These are phyloP conservation scores for Metridium senile DNA, from an alignment of 92 coral and sea anemone genomes.

Conservation along the genomic window DNA sequence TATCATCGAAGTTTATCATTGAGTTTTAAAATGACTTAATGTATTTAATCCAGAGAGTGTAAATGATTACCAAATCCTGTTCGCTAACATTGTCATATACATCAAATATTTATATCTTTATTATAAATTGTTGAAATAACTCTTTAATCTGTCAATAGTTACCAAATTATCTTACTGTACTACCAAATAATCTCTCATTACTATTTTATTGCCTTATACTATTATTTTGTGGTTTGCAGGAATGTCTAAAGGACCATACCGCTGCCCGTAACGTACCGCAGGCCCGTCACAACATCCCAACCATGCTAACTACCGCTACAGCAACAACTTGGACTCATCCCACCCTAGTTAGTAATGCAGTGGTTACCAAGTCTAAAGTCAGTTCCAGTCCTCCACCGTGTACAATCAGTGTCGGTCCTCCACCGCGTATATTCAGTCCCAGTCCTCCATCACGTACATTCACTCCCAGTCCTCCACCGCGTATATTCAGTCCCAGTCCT, in stretches of 20 bases:
- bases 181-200: background rate
- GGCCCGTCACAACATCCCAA: slow-evolving; percentile 14
- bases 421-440: background rate
- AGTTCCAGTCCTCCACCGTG: background rate
- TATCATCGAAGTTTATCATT: background rate
- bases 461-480: background rate
- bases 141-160: no score
- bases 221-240: background rate
- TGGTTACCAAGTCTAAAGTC: slow-evolving; percentile 11
- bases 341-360: slow-evolving; percentile 7
- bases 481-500: background rate
- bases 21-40: background rate
- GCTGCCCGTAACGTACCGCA: background rate
- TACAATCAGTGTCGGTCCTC: background rate
- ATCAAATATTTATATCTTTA: background rate
- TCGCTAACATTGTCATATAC: background rate
- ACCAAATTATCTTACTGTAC: background rate
- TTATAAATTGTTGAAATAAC: no score
- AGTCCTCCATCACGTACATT: background rate
- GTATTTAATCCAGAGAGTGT: background rate
- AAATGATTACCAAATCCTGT: background rate
- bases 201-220: background rate
- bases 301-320: slow-evolving; percentile 3
- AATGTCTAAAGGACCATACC: background rate
- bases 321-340: slow-evolving; percentile 5